A percentile compares a stretch with the other conserved stretches of the same genome.
phyloP scores from a whole-genome alignment of 1,140 invertebrate species.

The Lordiphosa collinella region DNA sequence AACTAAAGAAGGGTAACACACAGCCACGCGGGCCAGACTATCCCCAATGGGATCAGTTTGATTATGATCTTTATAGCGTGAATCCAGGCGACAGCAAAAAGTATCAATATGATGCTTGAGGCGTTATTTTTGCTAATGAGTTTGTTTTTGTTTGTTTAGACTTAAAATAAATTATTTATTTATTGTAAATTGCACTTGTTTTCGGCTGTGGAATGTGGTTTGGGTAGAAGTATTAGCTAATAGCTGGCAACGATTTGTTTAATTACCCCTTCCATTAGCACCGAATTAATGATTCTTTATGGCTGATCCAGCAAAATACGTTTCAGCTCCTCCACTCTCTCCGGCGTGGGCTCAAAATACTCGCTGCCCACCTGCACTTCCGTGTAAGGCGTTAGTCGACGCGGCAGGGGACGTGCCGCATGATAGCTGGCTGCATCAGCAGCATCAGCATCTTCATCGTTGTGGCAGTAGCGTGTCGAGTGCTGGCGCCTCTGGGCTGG shows the following conservation, averaged over 20 bases:
- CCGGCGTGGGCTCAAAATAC: constrained; percentile 32
- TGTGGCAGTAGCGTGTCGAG: not conserved
- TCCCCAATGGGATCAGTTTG: constrained; percentile 72
- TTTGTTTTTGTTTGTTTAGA: constrained; percentile 55
- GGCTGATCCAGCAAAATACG: constrained; percentile 24
- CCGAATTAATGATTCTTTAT: constrained; percentile 48
- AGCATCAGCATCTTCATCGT: not conserved
- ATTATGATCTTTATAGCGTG: constrained; percentile 69
- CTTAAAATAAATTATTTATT: constrained; percentile 74
- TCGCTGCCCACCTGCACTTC: constrained; percentile 24
- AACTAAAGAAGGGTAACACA: constrained; percentile 64
- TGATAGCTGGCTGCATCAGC: constrained; percentile 12
- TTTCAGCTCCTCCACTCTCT: constrained; percentile 22
- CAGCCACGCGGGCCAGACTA: constrained; percentile 39
- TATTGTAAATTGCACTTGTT: constrained; percentile 53
- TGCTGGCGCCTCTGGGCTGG: not conserved
- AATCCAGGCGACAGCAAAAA: constrained; percentile 65
- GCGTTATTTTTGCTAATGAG: constrained; percentile 15
- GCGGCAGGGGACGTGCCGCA: constrained; percentile 23
- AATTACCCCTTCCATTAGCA: constrained; percentile 54
- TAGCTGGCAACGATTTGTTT: constrained; percentile 37
- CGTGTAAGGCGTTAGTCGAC: constrained; percentile 21
- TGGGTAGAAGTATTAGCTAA: constrained; percentile 14
- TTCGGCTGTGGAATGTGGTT: constrained; percentile 31
- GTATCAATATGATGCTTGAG: constrained; percentile 51